Conservation (phyloP, 2,113 vertebrate species). For the Perca flavescens region DNA sequence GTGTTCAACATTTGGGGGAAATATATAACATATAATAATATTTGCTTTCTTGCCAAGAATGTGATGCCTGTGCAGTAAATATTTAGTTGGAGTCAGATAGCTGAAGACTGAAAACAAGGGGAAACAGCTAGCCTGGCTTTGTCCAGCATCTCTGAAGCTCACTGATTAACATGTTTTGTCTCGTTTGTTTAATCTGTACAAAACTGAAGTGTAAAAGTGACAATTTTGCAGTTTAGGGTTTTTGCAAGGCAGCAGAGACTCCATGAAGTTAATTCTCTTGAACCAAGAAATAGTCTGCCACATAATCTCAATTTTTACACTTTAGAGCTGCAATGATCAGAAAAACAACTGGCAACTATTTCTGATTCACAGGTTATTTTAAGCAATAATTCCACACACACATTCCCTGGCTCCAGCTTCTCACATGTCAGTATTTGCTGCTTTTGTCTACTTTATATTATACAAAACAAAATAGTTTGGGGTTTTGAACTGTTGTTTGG, state of each 20-base stretch:
- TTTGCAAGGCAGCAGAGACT: neutral
- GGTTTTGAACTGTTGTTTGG: neutral
- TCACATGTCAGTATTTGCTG: neutral
- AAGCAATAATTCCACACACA: neutral
- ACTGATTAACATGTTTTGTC: neutral
- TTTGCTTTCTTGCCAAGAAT: neutral
- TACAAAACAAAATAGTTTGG: neutral
- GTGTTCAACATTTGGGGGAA: neutral
- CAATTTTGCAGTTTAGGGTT: too few relatives aligned
- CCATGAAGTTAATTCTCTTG: neutral
- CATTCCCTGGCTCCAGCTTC: neutral
- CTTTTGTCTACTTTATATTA: neutral
- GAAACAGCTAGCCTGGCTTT: neutral
- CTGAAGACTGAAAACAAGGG: neutral
- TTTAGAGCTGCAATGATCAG: neutral
- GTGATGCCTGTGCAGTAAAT: neutral
- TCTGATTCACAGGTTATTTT: neutral
- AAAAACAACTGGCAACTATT: neutral
- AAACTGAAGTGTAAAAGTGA: neutral
- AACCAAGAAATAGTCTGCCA: neutral
- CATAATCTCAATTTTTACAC: neutral
- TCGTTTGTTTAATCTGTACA: neutral
- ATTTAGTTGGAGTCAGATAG: neutral
- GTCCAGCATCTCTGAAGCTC: neutral
- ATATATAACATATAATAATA: neutral